Percentiles rank a stretch among this genome's conserved stretches.
Evolutionary conservation across 1,140 invertebrate genomes (phyloP).

Genomic region (Amyelois transitella): DNA sequence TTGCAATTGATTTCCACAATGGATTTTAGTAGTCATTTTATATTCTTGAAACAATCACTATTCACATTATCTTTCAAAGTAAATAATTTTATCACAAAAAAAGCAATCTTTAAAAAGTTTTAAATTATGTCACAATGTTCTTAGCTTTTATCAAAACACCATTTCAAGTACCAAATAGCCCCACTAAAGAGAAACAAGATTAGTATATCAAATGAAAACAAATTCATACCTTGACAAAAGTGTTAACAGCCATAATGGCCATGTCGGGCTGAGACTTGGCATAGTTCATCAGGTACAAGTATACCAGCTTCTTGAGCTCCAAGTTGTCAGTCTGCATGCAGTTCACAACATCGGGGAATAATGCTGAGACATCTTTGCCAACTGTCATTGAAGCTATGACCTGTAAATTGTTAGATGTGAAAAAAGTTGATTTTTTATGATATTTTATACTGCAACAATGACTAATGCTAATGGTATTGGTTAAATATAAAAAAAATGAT

Average conservation of each 20-base stretch:
- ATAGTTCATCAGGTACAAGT: conserved; percentile 99
- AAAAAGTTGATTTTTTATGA: conserved; percentile 9
- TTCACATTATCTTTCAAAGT: too few species aligned
- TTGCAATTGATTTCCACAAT: too few species aligned
- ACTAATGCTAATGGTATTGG: too few species aligned
- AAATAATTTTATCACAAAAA: too few species aligned
- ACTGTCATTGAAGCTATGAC: conserved; percentile 99
- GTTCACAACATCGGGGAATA: conserved; percentile 99
- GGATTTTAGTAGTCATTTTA: too few species aligned
- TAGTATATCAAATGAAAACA: not conserved
- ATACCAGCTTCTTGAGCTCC: conserved; percentile 99
- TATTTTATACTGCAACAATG: not conserved
- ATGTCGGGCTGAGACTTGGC: conserved; percentile 99
- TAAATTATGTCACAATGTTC: not conserved
- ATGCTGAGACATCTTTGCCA: conserved; percentile 95
- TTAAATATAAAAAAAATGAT: too few species aligned
- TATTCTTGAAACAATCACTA: too few species aligned
- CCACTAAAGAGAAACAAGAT: too few species aligned
- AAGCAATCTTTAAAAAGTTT: not conserved
- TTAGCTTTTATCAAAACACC: too few species aligned
- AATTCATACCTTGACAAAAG: conserved; percentile 95
- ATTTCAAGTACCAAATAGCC: conserved; percentile 11
- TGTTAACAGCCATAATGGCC: conserved; percentile 99
- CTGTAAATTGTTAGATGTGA: too few species aligned
- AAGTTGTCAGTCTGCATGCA: conserved; percentile 99